Conservation (phyloP, 2,797 vertebrate species). For the Phataginus tetradactyla region DNA sequence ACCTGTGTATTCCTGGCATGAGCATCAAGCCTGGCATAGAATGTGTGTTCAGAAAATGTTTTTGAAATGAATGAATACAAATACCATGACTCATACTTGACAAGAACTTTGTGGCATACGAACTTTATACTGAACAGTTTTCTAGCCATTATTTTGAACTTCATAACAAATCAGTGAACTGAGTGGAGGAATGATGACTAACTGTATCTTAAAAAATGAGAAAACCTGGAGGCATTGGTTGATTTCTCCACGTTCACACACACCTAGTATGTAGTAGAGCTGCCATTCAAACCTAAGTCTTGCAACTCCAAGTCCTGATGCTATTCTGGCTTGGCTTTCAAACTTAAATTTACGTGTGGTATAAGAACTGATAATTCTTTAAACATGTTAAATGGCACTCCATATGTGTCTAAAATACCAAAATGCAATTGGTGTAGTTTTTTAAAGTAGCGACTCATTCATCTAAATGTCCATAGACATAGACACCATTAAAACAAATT, state of each 20-base stretch:
- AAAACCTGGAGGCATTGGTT: not conserved
- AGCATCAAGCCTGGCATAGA: not conserved
- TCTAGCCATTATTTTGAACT: not conserved
- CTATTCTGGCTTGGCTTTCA: constrained; percentile 17
- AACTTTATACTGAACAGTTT: not conserved
- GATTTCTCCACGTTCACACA: not conserved
- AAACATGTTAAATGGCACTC: not conserved
- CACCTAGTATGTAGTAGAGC: not conserved
- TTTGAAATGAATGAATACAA: not conserved
- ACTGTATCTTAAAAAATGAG: not conserved
- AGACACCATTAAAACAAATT: constrained; percentile 48
- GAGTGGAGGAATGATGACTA: not conserved
- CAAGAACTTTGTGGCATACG: not conserved
- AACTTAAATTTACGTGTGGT: not conserved
- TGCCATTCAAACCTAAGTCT: not conserved
- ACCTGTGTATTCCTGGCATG: not conserved
- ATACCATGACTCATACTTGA: not conserved
- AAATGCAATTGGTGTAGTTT: constrained; percentile 20
- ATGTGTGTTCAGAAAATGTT: not conserved
- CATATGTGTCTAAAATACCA: constrained; percentile 13
- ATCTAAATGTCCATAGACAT: not conserved
- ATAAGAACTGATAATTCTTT: not conserved
- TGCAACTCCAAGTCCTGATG: not conserved
- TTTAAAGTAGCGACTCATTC: constrained; percentile 3
- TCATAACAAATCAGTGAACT: not conserved